A percentile compares a stretch with the other conserved stretches of the same genome.
These are phyloP conservation scores for Masticophis lateralis DNA, from an alignment of 2,797 vertebrate genomes.

Conservation along the genomic window DNA sequence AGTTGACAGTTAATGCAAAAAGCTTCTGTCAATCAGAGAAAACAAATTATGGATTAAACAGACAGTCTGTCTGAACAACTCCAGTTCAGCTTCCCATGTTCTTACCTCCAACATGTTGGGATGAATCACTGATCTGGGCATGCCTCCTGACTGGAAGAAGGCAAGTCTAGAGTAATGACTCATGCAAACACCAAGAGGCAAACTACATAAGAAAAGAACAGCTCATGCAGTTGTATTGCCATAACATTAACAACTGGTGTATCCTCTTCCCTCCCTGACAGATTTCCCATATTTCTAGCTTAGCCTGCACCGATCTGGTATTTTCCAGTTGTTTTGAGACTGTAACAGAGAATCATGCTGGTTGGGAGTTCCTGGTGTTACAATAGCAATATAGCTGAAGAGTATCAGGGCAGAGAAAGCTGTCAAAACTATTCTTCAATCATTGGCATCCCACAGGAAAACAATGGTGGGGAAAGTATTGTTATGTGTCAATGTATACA, in stretches of 20 bases:
- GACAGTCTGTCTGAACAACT: not conserved
- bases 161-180: not conserved
- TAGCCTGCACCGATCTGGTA: not conserved
- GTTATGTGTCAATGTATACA: not conserved
- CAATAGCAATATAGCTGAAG: not conserved
- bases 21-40: not conserved
- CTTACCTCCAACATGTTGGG: not conserved
- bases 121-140: slow-evolving; percentile 4
- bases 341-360: not conserved
- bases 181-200: not conserved
- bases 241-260: not conserved
- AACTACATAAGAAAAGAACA: not conserved
- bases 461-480: not conserved
- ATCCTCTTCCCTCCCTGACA: not conserved
- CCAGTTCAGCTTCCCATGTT: not conserved
- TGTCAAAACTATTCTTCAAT: not conserved
- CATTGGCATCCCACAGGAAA: not conserved
- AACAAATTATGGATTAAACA: not conserved
- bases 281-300: not conserved
- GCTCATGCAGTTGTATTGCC: not conserved
- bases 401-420: not conserved
- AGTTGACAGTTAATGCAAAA: not conserved
- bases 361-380: not conserved
- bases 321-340: not conserved
- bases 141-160: slow-evolving; percentile 8